Evolutionary conservation across 2,888 invertebrate genomes (phyloP).

Genomic region (Coecobrya sp.): DNA sequence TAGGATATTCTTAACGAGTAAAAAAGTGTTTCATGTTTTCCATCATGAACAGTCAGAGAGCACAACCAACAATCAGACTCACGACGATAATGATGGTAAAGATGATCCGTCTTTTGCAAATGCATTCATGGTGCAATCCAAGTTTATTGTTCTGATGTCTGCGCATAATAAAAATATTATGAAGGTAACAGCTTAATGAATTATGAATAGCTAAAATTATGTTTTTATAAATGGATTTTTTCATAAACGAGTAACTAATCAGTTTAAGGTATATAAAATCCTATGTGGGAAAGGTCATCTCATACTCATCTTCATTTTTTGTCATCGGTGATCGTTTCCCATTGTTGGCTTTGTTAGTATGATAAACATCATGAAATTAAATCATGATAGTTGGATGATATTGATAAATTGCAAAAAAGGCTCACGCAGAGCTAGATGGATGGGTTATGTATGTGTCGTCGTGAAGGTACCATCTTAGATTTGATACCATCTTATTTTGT

Average conservation of each 20-base stretch:
- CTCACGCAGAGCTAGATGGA: no score
- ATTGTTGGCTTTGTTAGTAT: neutral
- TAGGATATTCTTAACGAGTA: neutral
- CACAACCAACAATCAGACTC: neutral
- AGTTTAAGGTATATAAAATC: neutral
- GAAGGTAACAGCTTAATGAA: neutral
- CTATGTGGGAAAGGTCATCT: neutral
- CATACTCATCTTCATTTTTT: neutral
- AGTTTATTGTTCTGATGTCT: neutral
- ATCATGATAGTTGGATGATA: neutral
- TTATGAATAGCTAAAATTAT: no score
- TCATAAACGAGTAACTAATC: neutral
- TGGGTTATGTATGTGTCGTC: no score
- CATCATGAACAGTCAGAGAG: no score
- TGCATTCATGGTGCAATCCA: neutral
- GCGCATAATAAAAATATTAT: neutral
- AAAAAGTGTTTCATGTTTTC: constrained; percentile 5
- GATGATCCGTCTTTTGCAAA: neutral
- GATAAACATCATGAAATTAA: no score
- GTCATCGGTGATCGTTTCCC: no score
- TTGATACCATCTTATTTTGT: no score
- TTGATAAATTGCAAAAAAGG: neutral
- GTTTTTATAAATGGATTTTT: no score
- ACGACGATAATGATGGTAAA: neutral
- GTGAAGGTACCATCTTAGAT: no score